Percentiles rank a stretch among this genome's conserved stretches.
phyloP scores from a whole-genome alignment of 2,888 invertebrate genomes.

The Cheilosia variabilis region DNA sequence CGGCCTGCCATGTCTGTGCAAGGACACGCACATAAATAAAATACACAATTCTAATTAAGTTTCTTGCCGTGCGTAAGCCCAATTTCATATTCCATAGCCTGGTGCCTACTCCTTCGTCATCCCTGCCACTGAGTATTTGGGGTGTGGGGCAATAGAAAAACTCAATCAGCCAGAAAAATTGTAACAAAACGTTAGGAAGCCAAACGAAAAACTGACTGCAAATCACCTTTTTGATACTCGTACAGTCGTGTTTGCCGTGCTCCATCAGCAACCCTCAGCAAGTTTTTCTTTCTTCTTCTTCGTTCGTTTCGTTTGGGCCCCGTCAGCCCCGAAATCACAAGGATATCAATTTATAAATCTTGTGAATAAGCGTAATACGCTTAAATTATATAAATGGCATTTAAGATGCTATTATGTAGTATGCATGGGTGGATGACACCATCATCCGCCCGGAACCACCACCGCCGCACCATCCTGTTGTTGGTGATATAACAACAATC shows the following conservation, averaged over 20 bases:
- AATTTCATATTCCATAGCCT: slow-evolving; percentile 66
- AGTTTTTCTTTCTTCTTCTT: not conserved
- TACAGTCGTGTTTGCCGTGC: slow-evolving; percentile 4
- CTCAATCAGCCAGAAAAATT: slow-evolving; percentile 55
- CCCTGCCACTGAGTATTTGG: not conserved
- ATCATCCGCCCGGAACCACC: slow-evolving; percentile 8
- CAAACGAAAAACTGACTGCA: slow-evolving; percentile 18
- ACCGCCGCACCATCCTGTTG: not conserved
- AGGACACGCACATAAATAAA: slow-evolving; percentile 53
- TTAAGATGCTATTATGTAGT: slow-evolving; percentile 69
- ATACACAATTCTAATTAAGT: slow-evolving; percentile 73
- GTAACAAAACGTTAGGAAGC: slow-evolving; percentile 18
- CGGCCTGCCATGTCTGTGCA: slow-evolving; percentile 24
- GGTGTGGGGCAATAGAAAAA: not conserved
- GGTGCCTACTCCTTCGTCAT: not conserved
- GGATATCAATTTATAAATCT: slow-evolving; percentile 71
- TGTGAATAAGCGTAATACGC: slow-evolving; percentile 72
- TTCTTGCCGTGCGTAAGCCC: slow-evolving; percentile 73
- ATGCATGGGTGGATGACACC: slow-evolving; percentile 62
- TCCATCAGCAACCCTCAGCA: slow-evolving; percentile 7
- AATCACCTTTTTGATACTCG: slow-evolving; percentile 43
- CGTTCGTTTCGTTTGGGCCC: not conserved
- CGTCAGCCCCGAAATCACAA: slow-evolving; percentile 23
- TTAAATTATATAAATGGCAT: slow-evolving; percentile 74
- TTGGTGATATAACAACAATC: slow-evolving; percentile 72